A percentile compares a stretch with the other conserved stretches of the same genome.
phyloP scores from a whole-genome alignment of 2,888 invertebrate genomes.

The Euspilapteryx auroguttella region DNA sequence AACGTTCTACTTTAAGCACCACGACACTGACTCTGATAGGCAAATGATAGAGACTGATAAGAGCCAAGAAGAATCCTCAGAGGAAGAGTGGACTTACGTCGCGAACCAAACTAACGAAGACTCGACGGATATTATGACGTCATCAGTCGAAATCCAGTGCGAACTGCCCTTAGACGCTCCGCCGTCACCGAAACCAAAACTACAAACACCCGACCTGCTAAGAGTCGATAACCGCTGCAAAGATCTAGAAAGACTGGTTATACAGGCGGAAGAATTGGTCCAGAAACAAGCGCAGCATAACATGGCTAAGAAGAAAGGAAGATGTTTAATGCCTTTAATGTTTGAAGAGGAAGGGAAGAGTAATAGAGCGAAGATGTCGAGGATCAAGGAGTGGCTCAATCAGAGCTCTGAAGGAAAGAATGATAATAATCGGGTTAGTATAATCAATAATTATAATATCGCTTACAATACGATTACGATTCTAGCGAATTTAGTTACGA shows the following conservation, averaged over 20 bases:
- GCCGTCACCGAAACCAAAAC: constrained; percentile 26
- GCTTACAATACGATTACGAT: no score
- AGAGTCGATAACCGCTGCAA: constrained; percentile 54
- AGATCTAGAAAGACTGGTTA: constrained; percentile 74
- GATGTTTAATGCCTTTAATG: constrained; percentile 52
- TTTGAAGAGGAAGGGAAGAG: constrained; percentile 53
- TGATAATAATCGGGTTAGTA: constrained; percentile 38
- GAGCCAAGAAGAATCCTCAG: constrained; percentile 46
- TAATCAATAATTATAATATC: no score
- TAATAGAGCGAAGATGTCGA: constrained; percentile 63
- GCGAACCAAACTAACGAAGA: constrained; percentile 43
- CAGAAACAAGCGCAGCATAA: constrained; percentile 51
- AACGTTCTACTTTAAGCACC: constrained; percentile 83
- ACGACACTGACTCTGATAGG: constrained; percentile 83
- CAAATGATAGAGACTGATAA: constrained; percentile 58
- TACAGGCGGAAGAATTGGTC: constrained; percentile 80
- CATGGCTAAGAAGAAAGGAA: constrained; percentile 49
- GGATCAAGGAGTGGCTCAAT: constrained; percentile 72
- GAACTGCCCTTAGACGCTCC: constrained; percentile 33
- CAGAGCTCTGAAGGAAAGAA: constrained; percentile 46
- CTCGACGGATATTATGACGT: constrained; percentile 52
- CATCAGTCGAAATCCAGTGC: constrained; percentile 50
- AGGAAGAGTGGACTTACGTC: constrained; percentile 68
- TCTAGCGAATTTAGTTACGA: no score
- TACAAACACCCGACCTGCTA: constrained; percentile 50